Percentiles rank a stretch among this genome's conserved stretches.
Conservation (phyloP, 2,888 invertebrate genomes). For the Drosophila nr. perissopoda region DNA sequence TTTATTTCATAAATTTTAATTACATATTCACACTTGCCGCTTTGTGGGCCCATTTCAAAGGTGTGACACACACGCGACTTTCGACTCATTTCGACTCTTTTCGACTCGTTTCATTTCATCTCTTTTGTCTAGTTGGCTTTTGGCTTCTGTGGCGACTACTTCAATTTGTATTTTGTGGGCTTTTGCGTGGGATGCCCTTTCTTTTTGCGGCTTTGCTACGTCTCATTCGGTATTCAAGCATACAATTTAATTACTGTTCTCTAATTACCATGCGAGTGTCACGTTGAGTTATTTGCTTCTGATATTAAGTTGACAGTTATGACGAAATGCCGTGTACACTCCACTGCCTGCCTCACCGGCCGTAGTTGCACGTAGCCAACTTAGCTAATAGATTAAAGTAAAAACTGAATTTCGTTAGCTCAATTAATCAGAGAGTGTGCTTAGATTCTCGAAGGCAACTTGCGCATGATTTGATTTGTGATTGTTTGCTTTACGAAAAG, state of each 20-base stretch:
- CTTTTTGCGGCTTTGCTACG: constrained; percentile 40
- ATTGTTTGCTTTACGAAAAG: not conserved
- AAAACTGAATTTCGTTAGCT: not conserved
- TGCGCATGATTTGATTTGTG: not conserved
- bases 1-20: constrained; percentile 78
- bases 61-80: constrained; percentile 62
- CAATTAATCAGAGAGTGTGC: constrained; percentile 5
- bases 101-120: constrained; percentile 19
- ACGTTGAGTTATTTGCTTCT: constrained; percentile 68
- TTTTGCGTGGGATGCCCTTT: constrained; percentile 44
- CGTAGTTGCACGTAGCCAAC: not conserved
- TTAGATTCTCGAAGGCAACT: not conserved
- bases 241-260: constrained; percentile 67
- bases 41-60: constrained; percentile 41
- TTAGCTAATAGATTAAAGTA: constrained; percentile 4
- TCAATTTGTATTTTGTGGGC: constrained; percentile 17
- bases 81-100: constrained; percentile 31
- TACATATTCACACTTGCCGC: constrained; percentile 73
- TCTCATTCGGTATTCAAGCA: constrained; percentile 25
- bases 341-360: constrained; percentile 12
- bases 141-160: constrained; percentile 45
- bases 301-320: constrained; percentile 75
- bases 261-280: constrained; percentile 72
- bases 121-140: constrained; percentile 30
- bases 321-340: constrained; percentile 59